Conservation (phyloP, 2,888 invertebrate genomes). For the Hydroisotoma schaefferi region DNA sequence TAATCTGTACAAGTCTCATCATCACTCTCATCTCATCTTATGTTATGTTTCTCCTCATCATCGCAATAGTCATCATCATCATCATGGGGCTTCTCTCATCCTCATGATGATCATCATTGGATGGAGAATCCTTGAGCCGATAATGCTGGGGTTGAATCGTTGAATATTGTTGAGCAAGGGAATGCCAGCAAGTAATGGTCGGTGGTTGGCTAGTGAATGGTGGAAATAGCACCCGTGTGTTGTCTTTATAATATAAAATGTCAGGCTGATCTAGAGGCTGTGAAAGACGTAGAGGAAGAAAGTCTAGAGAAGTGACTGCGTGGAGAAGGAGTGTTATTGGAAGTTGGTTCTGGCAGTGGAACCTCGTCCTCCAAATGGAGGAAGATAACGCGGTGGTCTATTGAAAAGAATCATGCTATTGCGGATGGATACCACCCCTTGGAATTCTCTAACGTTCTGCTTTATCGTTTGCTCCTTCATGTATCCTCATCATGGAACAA, state of each 20-base stretch:
- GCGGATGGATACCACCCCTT: not conserved
- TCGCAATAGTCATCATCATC: no score
- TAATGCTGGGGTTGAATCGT: no score
- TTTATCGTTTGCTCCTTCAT: constrained; percentile 1
- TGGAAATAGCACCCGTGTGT: no score
- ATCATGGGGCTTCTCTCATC: no score
- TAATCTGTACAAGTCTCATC: no score
- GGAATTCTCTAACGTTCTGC: not conserved
- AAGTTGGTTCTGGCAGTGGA: constrained; percentile 34
- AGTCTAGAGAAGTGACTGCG: constrained; percentile 11
- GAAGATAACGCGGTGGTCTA: constrained; percentile 27
- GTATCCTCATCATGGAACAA: constrained; percentile 1
- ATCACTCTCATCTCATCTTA: no score
- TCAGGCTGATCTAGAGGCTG: not conserved
- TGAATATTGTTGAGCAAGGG: no score
- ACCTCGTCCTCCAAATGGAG: constrained; percentile 29
- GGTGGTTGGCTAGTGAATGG: no score
- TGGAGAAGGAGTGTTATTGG: constrained; percentile 27
- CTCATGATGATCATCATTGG: no score
- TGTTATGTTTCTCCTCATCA: no score
- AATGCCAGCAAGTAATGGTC: no score
- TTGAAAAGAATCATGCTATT: constrained; percentile 10
- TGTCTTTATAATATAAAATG: constrained; percentile 1
- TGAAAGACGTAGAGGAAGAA: not conserved
- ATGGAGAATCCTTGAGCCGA: no score